phyloP scores from a whole-genome alignment of 2,113 vertebrate species.

The Hyperopisus bebe region DNA sequence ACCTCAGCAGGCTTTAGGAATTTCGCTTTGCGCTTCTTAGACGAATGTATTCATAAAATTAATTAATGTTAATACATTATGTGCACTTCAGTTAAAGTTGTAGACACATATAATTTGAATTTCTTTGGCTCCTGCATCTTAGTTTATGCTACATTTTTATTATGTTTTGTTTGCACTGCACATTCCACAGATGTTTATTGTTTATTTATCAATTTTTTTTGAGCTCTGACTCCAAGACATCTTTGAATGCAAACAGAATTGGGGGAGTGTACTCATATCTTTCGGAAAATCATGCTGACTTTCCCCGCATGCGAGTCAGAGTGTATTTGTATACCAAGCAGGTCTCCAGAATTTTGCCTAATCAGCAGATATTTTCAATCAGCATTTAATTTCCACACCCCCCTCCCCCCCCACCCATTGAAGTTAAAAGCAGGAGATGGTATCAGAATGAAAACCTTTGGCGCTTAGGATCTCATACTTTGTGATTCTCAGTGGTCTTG shows the following conservation, averaged over 20 bases:
- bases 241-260: slow-evolving; percentile 12
- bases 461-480: neutral
- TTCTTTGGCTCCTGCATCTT: neutral
- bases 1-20: neutral
- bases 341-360: slow-evolving; percentile 12
- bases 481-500: neutral
- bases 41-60: neutral
- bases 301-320: neutral
- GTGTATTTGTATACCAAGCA: slow-evolving; percentile 1
- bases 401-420: neutral
- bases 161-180: neutral
- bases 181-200: neutral
- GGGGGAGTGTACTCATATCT: neutral
- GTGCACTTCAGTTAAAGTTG: neutral
- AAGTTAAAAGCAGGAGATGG: slow-evolving; percentile 6
- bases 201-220: neutral
- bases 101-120: neutral
- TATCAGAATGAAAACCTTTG: neutral
- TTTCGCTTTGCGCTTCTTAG: neutral
- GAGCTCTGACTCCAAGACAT: neutral
- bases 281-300: neutral
- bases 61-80: neutral
- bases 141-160: neutral
- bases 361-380: slow-evolving; percentile 26
- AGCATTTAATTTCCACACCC: slow-evolving; percentile 17